Evolutionary conservation across 2,797 vertebrate genomes (phyloP), one percentile per base, ranked within the genome.

Genomic region (Lithobates sylvaticus): DNA sequence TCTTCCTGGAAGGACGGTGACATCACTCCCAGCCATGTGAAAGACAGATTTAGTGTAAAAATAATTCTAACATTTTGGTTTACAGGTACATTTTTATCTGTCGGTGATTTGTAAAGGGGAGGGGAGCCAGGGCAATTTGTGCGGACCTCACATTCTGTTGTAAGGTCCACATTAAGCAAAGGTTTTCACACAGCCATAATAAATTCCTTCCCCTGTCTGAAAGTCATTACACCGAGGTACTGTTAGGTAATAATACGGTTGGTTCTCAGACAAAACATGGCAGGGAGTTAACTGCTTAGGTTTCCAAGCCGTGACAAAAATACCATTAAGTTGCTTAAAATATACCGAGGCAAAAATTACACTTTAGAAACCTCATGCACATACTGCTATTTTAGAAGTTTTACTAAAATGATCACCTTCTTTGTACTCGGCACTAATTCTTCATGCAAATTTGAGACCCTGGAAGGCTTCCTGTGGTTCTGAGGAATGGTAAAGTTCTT

Each of bases 321-420:
- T 27, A 80, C 72, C 74, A 76, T 58, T 76, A 76, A 44, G 71
- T 71, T 71, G 16, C 69, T 71, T 71, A 71, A 71, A 71, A 71
- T 71, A 61, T 9, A 61, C 54, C 21, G 5, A 23, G 54, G 54
- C 54, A 61, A 61, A 61, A 61, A 61, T 61, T 61, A 61, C 54
- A 61, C 54, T 61, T 61, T 61, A 61, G 54, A 67, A 26, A 26
- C n/a, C 65, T 29, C 65, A 15, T 29, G 65, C 3, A 10, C 54
- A 12, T 29, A 13, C 65, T 12, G 65, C 65, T 26, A 67, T 67
- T 61, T 67, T 67, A 29, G 27, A 67, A 67, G 65, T 67, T 67
- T 67, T 67, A 67, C 65, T 26, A 27, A 67, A 67, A 67, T 29
- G 65, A 67, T 29, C 65, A 67, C 65, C 16, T 67, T 67, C 65